Evolutionary conservation across 1,140 invertebrate species (phyloP), one percentile per base, ranked within the genome.

Genomic region (Pinna nobilis): DNA sequence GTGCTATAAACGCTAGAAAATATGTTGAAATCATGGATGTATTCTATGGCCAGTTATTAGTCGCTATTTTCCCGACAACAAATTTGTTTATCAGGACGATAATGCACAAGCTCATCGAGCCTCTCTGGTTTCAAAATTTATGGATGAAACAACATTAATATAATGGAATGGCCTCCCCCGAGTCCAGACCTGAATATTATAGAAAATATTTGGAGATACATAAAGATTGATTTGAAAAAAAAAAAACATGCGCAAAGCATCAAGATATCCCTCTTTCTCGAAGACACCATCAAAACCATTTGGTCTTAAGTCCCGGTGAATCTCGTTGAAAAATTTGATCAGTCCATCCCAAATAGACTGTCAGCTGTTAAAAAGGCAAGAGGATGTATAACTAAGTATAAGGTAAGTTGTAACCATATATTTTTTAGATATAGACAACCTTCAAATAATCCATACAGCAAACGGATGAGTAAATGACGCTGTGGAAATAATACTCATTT

Each of bases 1-100:
- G 37, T 57, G 41, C 44, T 20, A 71, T 53, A 20, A 55, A 53
- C 53, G 60, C 44, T 39, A n/a, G 30, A 63, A 70, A 50, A 50
- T 73, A 66, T 50, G 60, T 66, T 23, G 20, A 66, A 25, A 60
- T 60, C 11, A 13, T 67, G 44, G 51, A 73, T 23, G 32, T 20
- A 53, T 25, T 49, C 18, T 70, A n/a, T 70, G 47, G 47, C 47
- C 59, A 15, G 70, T 66, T 35, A 30, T 66, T 37, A 53, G 28
- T 18, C 32, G 51, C n/a, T 51, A 65, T 44, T 72, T 72, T 25
- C 60, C 51, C 6, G 49, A 44, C 11, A n/a, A 50, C 2, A n/a
- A n/a, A n/a, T 70, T 41, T 32, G 49, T 71, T 20, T 71, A 35
- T 18, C 25, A 47, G 37, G 59, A 71, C 55, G 70, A 73, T 39